Conservation (phyloP, 2,797 vertebrate species). For the Sebastiscus albofasciatus region DNA sequence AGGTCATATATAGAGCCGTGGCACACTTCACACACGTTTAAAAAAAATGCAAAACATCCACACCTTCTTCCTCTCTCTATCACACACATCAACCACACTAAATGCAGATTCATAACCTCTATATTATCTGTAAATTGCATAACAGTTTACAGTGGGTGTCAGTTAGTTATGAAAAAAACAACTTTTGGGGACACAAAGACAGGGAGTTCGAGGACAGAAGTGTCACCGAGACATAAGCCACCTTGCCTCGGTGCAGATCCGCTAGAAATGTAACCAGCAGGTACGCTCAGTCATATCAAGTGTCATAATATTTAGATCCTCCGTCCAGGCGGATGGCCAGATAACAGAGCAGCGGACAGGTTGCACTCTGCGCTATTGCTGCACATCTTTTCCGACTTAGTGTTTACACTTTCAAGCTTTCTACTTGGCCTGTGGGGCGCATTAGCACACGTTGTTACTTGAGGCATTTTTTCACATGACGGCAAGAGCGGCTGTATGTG, state of each 20-base stretch:
- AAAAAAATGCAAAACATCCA: not conserved
- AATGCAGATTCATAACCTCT: slow-evolving; percentile 23
- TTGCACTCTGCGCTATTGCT: slow-evolving; percentile 31
- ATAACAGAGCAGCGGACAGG: slow-evolving; percentile 64
- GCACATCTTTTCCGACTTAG: slow-evolving; percentile 51
- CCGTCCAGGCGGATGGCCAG: slow-evolving; percentile 74
- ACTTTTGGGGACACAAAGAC: slow-evolving; percentile 36
- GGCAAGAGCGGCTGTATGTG: not conserved
- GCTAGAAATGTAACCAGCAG: slow-evolving; percentile 72
- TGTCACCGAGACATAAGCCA: slow-evolving; percentile 73
- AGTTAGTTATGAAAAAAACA: slow-evolving; percentile 48
- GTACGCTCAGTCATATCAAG: slow-evolving; percentile 78
- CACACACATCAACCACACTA: not conserved
- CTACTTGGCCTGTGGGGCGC: slow-evolving; percentile 28
- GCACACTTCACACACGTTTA: slow-evolving; percentile 1
- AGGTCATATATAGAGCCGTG: not conserved
- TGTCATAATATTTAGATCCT: slow-evolving; percentile 86
- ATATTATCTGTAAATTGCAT: slow-evolving; percentile 51
- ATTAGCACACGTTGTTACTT: slow-evolving; percentile 41
- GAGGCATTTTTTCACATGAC: slow-evolving; percentile 12
- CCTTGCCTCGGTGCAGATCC: slow-evolving; percentile 72
- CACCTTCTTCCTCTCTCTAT: not conserved
- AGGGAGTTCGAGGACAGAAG: slow-evolving; percentile 57
- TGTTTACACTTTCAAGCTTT: slow-evolving; percentile 72
- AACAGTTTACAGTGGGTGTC: slow-evolving; percentile 49